These are phyloP conservation scores for Calliphora vomitoria DNA, from an alignment of 2,888 invertebrate species.

Conservation along the genomic window DNA sequence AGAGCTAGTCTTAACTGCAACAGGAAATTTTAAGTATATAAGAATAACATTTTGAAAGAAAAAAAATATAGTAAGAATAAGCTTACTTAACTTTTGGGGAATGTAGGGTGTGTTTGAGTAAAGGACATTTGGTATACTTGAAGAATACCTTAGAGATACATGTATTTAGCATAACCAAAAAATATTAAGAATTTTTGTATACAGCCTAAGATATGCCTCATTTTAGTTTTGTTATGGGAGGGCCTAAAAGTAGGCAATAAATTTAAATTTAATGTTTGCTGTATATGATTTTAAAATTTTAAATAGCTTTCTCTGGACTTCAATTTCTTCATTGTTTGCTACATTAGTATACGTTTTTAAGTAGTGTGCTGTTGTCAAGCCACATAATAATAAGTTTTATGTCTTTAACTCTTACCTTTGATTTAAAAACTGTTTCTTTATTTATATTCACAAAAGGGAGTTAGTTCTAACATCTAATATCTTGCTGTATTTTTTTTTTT, in stretches of 20 bases:
- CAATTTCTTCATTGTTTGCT: not conserved
- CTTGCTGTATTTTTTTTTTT: not conserved
- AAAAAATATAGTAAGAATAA: constrained; percentile 17
- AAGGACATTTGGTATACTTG: constrained; percentile 7
- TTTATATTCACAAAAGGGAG: not conserved
- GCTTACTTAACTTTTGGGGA: constrained; percentile 15
- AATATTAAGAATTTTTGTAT: not conserved
- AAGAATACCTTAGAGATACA: constrained; percentile 32
- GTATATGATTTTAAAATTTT: constrained; percentile 44
- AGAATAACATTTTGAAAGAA: constrained; percentile 39
- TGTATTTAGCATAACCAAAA: not conserved
- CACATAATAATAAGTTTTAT: constrained; percentile 80
- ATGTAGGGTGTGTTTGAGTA: not conserved
- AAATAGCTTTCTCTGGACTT: constrained; percentile 24
- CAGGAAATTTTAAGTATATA: constrained; percentile 45
- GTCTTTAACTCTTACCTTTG: constrained; percentile 43
- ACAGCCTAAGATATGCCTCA: not conserved
- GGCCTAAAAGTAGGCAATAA: constrained; percentile 51
- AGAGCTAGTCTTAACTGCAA: constrained; percentile 41
- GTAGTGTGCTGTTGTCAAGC: constrained; percentile 75
- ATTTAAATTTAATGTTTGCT: constrained; percentile 47
- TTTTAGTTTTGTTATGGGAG: not conserved
- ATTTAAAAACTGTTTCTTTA: not conserved
- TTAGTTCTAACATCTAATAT: not conserved
- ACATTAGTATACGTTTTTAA: not conserved